Base-by-base conservation (phyloP, 2,797 vertebrate species). In the Onychomys torridus region DNA sequence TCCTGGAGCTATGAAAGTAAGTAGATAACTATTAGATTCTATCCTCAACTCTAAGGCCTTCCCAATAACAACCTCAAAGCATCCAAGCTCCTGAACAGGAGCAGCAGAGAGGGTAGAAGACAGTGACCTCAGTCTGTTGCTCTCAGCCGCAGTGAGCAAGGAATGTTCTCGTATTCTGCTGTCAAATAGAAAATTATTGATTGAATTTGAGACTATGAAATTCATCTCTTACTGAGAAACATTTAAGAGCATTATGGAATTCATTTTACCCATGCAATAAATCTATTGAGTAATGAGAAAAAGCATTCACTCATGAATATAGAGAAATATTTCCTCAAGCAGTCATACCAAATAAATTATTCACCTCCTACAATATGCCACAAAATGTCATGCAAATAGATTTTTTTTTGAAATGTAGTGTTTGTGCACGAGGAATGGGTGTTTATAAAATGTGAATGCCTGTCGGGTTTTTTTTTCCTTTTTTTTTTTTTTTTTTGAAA, bases 291-390 rank as follows among this genome's bases (percentile, higher is more conserved):
- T 55, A 89, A 46, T 0, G 6, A 86, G 88, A 55, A 94, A 65
- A 83, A 83, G 67, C 69, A 96, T 57, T 25, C 67, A 91, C 71
- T 96, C 79, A 23, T 85, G n/a, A 87, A 87, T 12, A 55, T 16
- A 63, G 86, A 29, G 61, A 96, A 97, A 96, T 87, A n/a, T 82
- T 96, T 97, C 93, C 95, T 97, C 81, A 84, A 97, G 82, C 19
- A 94, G 84, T 96, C 37, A 69, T 46, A 96, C 27, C 75, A 94
- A 69, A 97, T 97, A 87, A 97, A 98, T 97, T 97, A 98, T 98
- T 98, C 95, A 96, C 71, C 94, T 94, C 93, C 97, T 98, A 85
- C 57, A 67, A 97, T 87, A 95, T 63, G 86, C 77, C 93, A 90
- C 63, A 96, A 87, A 97, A 95, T 88, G 8, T 91, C 93, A 96